phyloP scores from a whole-genome alignment of 92 coral and sea anemone genomes.

The Palythoa grandiflora region DNA sequence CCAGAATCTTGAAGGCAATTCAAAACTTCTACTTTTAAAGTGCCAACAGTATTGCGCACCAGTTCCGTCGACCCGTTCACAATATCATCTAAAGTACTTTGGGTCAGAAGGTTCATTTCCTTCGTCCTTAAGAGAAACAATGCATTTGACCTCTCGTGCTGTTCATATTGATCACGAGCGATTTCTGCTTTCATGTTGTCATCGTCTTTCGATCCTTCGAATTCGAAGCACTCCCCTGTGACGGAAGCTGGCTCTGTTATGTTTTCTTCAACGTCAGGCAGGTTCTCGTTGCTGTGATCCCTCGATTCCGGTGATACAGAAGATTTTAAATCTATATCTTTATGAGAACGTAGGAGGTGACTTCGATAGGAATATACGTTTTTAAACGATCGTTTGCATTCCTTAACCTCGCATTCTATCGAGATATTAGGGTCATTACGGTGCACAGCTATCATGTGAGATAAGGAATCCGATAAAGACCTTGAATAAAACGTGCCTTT shows the following conservation, averaged over 20 bases:
- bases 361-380: background rate
- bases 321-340: background rate
- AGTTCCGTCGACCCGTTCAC: conserved; percentile 62
- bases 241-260: background rate
- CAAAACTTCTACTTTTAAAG: too few relatives aligned
- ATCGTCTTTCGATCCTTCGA: background rate
- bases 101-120: conserved; percentile 60
- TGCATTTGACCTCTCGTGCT: conserved; percentile 58
- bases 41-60: conserved; percentile 56
- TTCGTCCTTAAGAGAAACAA: conserved; percentile 48
- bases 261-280: background rate
- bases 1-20: too few relatives aligned
- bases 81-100: conserved; percentile 63
- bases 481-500: background rate
- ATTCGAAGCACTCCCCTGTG: too few relatives aligned
- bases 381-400: background rate
- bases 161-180: conserved; percentile 30
- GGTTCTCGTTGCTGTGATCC: background rate
- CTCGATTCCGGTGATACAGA: background rate
- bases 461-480: background rate
- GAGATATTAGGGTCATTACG: conserved; percentile 6
- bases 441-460: conserved; percentile 27
- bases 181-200: conserved; percentile 21
- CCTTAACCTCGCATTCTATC: background rate
- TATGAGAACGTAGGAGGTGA: background rate